Base-by-base conservation (phyloP, 2,113 vertebrate genomes). In the Eulemur macaco region DNA sequence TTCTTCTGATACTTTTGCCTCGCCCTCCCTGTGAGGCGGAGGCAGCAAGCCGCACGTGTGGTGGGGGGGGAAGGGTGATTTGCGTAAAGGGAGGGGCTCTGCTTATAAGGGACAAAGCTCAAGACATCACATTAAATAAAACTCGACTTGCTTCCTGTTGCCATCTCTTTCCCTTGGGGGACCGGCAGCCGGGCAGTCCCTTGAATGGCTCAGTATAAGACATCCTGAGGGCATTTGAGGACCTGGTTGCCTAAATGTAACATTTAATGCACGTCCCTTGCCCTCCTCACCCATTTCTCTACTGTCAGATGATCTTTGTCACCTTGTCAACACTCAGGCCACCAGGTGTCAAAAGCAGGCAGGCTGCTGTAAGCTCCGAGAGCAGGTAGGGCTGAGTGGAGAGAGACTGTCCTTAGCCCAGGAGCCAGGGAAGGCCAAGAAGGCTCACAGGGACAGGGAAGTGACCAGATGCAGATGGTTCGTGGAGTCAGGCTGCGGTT, bases 101-200 rank as follows among this genome's bases (percentile, higher is more conserved):
- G 42, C 60, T 83, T 88, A 34, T 29, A 80, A 71, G 31, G 39
- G 15, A 86, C 37, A 89, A 56, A 58, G 18, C 64, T 84, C 34
- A 45, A 91, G 68, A 29, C 14, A 52, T 63, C n/a, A 25, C 29
- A 97, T 89, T 96, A 96, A 96, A 97, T 23, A 93, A 54, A 94
- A 93, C 15, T 96, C 11, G 18, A 91, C 27, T 50, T 0, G 14
- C 78, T 91, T 94, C 52, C 58, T 58, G 9, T 85, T 21, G 15
- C 29, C 34, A 1, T 83, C 39, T 86, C 64, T 60, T 93, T 94
- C 5, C 34, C 91, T 88, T 88, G 56, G 77, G 58, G 45, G 4
- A 71, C 15, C 81, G 8, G 15, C 18, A 31, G 27, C 15, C 87
- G 52, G 68, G 31, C 6, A 12, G 23, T n/a, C 15, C 76, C 80